Base-by-base conservation (phyloP, 2,888 invertebrate species). In the Drosophila robusta region DNA sequence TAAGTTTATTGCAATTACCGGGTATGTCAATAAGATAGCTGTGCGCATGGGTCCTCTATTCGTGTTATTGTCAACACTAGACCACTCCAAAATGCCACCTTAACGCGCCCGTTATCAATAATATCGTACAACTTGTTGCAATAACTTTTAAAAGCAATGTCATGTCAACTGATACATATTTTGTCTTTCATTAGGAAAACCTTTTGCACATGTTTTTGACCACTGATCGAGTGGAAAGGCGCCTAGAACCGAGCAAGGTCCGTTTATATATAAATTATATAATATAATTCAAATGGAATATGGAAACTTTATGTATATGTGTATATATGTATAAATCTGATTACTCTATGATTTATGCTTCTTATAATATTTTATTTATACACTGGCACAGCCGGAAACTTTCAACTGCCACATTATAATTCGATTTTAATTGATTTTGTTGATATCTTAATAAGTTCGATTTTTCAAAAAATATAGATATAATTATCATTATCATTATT, bases 111-210 rank as follows among this genome's bases (percentile, higher is more conserved):
- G 18, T 9, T 62, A 42, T 47, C 32, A 42, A 42, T 18, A 36
- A n/a, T 34, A 41, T n/a, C 12, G 38, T 11, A 14, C 24, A 39
- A 18, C n/a, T n/a, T 18, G 26, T 42, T 52, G 6, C 12, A 32
- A 46, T 34, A 42, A 38, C 1, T 22, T 42, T 52, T 70, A 47
- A 70, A 49, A 68, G 64, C 71, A 70, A 62, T 52, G 32, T 18
- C 32, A 22, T 70, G 63, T 68, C 26, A 32, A 39, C 44, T 38
- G 8, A 34, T 18, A 49, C 32, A 58, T 76, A 51, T 51, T 58
- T 56, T 34, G 61, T 46, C 34, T 34, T 42, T 60, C 42, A 57
- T 60, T 67, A 56, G 45, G 29, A 41, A 36, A 57, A 46, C 26
- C 16, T 50, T 34, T 16, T n/a, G n/a, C 18, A 41, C 42, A 38